phyloP scores from a whole-genome alignment of 1,140 invertebrate genomes.

The Drosophila melanogaster region DNA sequence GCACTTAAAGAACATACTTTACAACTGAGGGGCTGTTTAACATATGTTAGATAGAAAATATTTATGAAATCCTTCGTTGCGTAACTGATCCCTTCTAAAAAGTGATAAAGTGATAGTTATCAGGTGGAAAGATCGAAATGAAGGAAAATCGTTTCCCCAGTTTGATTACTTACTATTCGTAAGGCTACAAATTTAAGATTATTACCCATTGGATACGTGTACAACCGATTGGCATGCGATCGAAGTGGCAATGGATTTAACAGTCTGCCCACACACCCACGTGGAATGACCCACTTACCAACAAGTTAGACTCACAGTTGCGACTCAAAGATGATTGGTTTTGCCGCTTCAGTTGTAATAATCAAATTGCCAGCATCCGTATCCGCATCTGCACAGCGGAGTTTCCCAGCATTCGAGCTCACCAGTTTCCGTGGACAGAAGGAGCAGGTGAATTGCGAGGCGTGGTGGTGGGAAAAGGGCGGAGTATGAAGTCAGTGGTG shows the following conservation, averaged over 20 bases:
- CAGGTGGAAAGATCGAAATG: background rate
- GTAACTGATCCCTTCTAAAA: too few species aligned
- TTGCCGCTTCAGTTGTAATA: constrained; percentile 60
- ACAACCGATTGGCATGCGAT: constrained; percentile 1
- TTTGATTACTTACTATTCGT: constrained; percentile 22
- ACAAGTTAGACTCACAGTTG: constrained; percentile 28
- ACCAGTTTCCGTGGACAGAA: background rate
- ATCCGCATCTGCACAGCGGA: constrained; percentile 24
- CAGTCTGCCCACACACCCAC: constrained; percentile 10
- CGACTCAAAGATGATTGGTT: constrained; percentile 56
- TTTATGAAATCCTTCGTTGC: too few species aligned
- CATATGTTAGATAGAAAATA: background rate
- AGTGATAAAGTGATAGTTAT: background rate
- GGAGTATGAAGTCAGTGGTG: constrained; percentile 8
- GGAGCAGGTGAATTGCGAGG: constrained; percentile 1
- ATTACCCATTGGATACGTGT: constrained; percentile 27
- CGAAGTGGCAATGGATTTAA: constrained; percentile 11
- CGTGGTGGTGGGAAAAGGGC: background rate
- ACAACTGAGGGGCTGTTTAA: background rate
- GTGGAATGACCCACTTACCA: constrained; percentile 31
- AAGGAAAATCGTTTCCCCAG: background rate
- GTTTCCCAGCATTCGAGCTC: background rate
- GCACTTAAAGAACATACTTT: background rate
- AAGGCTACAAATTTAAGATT: constrained; percentile 9
- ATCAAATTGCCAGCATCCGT: constrained; percentile 60